Evolutionary conservation across 2,888 invertebrate genomes (phyloP), one percentile per base, ranked within the genome.

Genomic region (Pristionchus maxplancki): DNA sequence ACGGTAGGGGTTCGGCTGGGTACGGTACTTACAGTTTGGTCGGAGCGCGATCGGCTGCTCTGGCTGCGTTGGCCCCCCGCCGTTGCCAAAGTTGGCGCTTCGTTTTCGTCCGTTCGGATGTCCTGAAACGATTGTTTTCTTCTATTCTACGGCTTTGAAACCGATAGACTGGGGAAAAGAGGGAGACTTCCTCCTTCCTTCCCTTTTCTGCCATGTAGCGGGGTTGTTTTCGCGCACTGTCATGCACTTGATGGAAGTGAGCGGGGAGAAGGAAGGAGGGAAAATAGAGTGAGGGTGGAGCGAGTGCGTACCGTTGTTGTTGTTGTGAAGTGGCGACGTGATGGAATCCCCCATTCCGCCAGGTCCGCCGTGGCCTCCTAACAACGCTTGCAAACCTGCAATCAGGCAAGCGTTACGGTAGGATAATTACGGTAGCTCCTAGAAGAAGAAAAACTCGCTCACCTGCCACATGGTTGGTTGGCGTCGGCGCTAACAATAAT

Each of bases 1-100:
- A 34, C 34, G 53, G 53, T 82, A 58, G 34, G 44, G 44, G 44
- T 44, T 9, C 44, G 44, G 44, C 11, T 1, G 53, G 82, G 34
- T 53, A 82, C 53, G 82, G 24, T 34, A 85, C 86, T 44, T 24
- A 87, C 71, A 71, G 34, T 67, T 86, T 86, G 92, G 90, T 87
- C 91, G 89, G 50, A 92, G 88, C 40, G 91, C 89, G 48, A 91
- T 91, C 64, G 92, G 92, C 88, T 91, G 91, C 88, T 92, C 91
- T 53, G 91, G 90, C 78, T 90, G 90, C 13, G 71, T 9, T 15
- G 67, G 71, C 5, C 31, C 78, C 40, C 31, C 28, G 50, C 34
- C 31, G 34, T 24, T 37, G 24, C 40, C 53, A 24, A 71, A 87
- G 71, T 87, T 67, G 31, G 86, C 86, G 28, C 86, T 87, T 50